Conservation (phyloP, 2,888 invertebrate genomes). For the Acheta domesticus region DNA sequence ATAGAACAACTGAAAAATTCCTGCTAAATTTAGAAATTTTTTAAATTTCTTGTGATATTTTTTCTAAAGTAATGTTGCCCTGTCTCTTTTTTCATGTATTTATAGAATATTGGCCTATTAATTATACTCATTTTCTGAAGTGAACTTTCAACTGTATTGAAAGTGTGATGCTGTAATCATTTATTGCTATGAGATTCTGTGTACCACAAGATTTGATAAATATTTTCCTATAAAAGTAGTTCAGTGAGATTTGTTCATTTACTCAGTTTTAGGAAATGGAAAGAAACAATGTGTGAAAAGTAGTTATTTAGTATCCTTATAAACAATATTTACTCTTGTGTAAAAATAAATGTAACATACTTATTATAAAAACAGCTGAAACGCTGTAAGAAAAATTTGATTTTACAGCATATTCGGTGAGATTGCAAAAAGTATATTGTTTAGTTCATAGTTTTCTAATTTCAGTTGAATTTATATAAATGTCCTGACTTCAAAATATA, state of each 20-base stretch:
- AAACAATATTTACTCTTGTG: not conserved
- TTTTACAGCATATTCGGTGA: not conserved
- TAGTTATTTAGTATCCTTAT: not conserved
- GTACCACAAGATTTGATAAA: conserved; percentile 18
- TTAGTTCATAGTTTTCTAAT: not conserved
- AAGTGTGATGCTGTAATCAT: not conserved
- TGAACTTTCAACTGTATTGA: not conserved
- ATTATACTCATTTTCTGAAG: not conserved
- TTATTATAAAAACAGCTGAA: not conserved
- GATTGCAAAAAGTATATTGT: conserved; percentile 4
- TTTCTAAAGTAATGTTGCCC: too few relatives aligned
- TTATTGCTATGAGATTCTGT: conserved; percentile 7
- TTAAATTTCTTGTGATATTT: too few relatives aligned
- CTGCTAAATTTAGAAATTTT: too few relatives aligned
- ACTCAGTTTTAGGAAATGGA: not conserved
- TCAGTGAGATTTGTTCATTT: conserved; percentile 18
- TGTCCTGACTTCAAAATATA: not conserved
- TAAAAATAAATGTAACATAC: not conserved
- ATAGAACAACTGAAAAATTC: too few relatives aligned
- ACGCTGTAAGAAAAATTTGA: not conserved
- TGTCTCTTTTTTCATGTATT: too few relatives aligned
- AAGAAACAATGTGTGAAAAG: not conserved
- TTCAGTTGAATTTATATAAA: not conserved
- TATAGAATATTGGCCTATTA: not conserved
- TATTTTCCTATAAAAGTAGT: conserved; percentile 7